Base-by-base conservation (phyloP, 2,888 invertebrate genomes). In the Nemapogon koenigi region DNA sequence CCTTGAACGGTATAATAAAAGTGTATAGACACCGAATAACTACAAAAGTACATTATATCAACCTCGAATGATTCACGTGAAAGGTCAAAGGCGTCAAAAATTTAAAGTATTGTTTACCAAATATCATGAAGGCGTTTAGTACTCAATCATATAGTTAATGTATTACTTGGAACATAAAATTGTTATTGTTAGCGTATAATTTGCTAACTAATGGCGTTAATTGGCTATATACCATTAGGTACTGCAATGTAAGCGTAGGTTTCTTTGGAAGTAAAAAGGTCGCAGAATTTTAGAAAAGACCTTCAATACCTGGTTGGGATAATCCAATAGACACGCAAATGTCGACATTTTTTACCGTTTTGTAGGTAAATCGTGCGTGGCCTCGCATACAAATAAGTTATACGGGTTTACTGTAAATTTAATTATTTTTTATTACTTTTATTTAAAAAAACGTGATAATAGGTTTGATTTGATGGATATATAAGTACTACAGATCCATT, bases 41-140 rank as follows among this genome's bases (percentile, higher is more conserved):
- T n/a, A n/a, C n/a, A n/a, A n/a, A n/a, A n/a, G n/a, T n/a, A n/a
- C n/a, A n/a, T n/a, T n/a, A n/a, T n/a, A n/a, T n/a, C n/a, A n/a
- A n/a, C 15, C 16, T 11, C 19, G 10, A 18, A 33, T 33, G 33
- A 33, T 11, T 37, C 28, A 37, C 16, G 4, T 17, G 16, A 67
- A 63, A 69, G 67, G 67, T 68, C 72, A 73, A 70, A 72, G 70
- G 51, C 49, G 47, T 16, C 47, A 10, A 33, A 25, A 47, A 47
- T 59, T 35, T 35, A 26, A 28, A 28, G 15, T 50, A 64, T 69
- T 69, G 65, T 70, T 65, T 57, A 59, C 54, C 46, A 53, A 59
- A 53, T 45, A 46, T 43, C 49, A 49, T 46, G 48, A 44, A 47
- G 44, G 49, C 46, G 48, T 48, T 46, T 43, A 46, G 38, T 36